These are phyloP conservation scores for Rhinolophus sinicus DNA, from an alignment of 2,113 vertebrate genomes.

Conservation along the genomic window DNA sequence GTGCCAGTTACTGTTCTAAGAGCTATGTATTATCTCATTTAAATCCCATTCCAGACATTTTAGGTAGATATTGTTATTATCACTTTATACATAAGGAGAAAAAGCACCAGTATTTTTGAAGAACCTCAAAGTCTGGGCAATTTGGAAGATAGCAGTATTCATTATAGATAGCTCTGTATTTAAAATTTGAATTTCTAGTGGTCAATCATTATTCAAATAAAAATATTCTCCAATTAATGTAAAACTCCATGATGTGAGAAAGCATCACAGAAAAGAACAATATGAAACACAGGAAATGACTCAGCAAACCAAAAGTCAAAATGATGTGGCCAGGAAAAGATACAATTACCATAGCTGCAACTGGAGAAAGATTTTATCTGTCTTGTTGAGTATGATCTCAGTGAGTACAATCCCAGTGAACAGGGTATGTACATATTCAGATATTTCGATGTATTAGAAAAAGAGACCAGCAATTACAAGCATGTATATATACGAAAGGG, in stretches of 20 bases:
- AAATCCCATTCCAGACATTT: background rate
- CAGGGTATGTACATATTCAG: background rate
- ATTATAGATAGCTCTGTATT: background rate
- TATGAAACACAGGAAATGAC: constrained; percentile 71
- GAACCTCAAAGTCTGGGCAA: background rate
- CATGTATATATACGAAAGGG: background rate
- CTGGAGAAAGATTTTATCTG: constrained; percentile 57
- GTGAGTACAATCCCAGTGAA: constrained; percentile 17
- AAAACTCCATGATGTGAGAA: constrained; percentile 13
- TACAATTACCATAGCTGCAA: constrained; percentile 51
- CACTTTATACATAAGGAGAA: background rate
- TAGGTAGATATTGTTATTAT: background rate
- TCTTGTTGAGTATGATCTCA: constrained; percentile 49
- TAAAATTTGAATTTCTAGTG: constrained; percentile 55
- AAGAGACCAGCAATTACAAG: background rate
- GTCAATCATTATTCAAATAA: background rate
- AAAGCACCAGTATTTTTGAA: background rate
- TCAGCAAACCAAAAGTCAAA: constrained; percentile 68
- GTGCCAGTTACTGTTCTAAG: background rate
- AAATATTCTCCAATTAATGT: constrained; percentile 24
- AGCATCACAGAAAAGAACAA: constrained; percentile 57
- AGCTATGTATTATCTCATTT: background rate
- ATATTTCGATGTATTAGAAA: constrained; percentile 38
- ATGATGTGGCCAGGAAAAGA: constrained; percentile 54
- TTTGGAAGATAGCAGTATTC: background rate